Base-by-base conservation (phyloP, 2,113 vertebrate genomes). In the Sebastes fasciatus region DNA sequence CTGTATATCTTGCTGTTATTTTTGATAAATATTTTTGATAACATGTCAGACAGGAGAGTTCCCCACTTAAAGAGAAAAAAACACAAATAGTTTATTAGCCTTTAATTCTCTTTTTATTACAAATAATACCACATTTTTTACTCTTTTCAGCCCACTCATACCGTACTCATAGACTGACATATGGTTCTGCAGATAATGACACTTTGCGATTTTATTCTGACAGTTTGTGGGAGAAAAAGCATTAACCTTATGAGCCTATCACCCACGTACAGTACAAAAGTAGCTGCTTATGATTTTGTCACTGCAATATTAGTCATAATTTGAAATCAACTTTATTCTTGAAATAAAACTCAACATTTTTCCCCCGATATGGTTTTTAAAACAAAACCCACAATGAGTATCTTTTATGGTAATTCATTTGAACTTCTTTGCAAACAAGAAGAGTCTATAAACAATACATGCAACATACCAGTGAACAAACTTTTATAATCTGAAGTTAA, bases 401-500 rank as follows among this genome's bases (percentile, higher is more conserved):
- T 61, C 8, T 46, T 52, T 52, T 57, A 51, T 63, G 51, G 43
- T 64, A 57, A 4, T 40, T 65, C 0, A 34, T 65, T 52, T 34
- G 23, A 76, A 74, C 43, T 58, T 6, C 16, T 63, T 42, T 45
- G 14, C 49, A 71, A 83, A 23, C 10, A 19, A 62, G 19, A 19
- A 42, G 26, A 51, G 46, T 45, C 2, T 46, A 16, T 49, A 46
- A 12, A 60, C 19, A 26, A 60, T 6, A 14, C 8, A 40, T 34
- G 8, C 5, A 13, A 1, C 8, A 34, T 34, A 69, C 23, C 3
- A 23, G 6, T 63, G 4, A 42, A 62, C 57, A 78, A 64, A 81
- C 57, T 63, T 55, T 61, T 64, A 62, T 69, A 67, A 77, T 65
- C 23, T 40, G 3, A n/a, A 68, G 8, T 45, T 51, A 64, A 64